phyloP scores from a whole-genome alignment of 2,113 vertebrate species.

The Orcinus orca region DNA sequence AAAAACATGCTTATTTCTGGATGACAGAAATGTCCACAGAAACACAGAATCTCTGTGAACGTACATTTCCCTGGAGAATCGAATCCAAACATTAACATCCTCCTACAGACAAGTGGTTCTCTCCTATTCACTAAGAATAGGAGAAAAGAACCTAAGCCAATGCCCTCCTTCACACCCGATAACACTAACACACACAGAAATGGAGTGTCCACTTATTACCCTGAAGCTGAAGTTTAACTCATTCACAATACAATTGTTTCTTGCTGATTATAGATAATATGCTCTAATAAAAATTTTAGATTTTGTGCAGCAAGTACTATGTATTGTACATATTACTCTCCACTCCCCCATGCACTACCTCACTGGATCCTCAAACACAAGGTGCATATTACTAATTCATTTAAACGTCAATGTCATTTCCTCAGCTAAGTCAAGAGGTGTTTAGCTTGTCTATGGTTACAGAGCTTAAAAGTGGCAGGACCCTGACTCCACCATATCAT shows the following conservation, averaged over 20 bases:
- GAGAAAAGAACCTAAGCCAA: background rate
- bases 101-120: background rate
- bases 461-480: background rate
- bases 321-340: background rate
- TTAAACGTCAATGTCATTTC: background rate
- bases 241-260: background rate
- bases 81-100: background rate
- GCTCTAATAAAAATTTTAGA: background rate
- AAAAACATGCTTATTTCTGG: background rate
- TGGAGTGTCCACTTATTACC: fast-evolving
- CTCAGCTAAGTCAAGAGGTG: background rate
- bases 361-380: background rate
- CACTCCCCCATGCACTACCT: background rate
- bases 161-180: background rate
- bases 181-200: background rate
- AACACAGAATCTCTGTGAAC: background rate
- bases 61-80: background rate
- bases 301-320: background rate
- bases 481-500: background rate
- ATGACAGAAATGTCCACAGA: background rate
- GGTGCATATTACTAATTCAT: background rate
- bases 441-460: background rate
- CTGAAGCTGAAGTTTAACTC: background rate
- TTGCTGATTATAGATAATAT: too few species aligned
- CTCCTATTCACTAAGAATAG: background rate